A percentile compares a stretch with the other conserved stretches of the same genome.
Conservation (phyloP, 1,140 invertebrate genomes). For the Drosophila obscura region DNA sequence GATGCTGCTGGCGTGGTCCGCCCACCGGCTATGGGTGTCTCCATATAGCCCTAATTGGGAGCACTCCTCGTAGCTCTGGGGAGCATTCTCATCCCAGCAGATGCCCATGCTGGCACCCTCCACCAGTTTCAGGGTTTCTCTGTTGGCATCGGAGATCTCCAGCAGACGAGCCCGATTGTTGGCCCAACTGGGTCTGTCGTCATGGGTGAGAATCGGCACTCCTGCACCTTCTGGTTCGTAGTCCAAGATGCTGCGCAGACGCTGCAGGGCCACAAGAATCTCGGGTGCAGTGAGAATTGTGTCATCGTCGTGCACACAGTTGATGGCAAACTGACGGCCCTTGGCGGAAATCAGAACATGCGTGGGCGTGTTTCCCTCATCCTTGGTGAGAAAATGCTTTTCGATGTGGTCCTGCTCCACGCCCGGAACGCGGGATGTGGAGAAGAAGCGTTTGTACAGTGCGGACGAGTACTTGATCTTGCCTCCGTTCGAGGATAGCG, state of each 20-base stretch:
- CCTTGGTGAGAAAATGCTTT: slow-evolving; percentile 76
- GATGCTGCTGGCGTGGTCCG: slow-evolving; percentile 85
- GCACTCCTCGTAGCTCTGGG: slow-evolving; percentile 81
- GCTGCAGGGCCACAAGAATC: slow-evolving; percentile 85
- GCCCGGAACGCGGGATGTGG: slow-evolving; percentile 88
- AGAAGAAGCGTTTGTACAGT: slow-evolving; percentile 88
- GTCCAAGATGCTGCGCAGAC: slow-evolving; percentile 84
- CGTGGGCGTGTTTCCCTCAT: slow-evolving; percentile 64
- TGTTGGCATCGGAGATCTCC: slow-evolving; percentile 86
- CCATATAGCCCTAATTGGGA: slow-evolving; percentile 81
- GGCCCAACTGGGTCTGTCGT: slow-evolving; percentile 87
- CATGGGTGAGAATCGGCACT: slow-evolving; percentile 87
- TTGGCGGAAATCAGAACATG: slow-evolving; percentile 85
- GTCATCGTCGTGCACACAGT: slow-evolving; percentile 79
- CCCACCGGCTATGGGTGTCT: slow-evolving; percentile 85
- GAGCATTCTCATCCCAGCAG: slow-evolving; percentile 86
- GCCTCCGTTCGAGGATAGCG: slow-evolving; percentile 86
- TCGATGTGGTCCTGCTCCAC: slow-evolving; percentile 85
- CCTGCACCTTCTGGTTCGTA: slow-evolving; percentile 84
- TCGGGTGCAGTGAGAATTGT: slow-evolving; percentile 75
- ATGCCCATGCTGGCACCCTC: slow-evolving; percentile 88
- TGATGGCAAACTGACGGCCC: slow-evolving; percentile 85
- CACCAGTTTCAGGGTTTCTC: slow-evolving; percentile 86
- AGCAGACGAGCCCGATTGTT: slow-evolving; percentile 84
- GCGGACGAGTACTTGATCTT: slow-evolving; percentile 81